phyloP scores from a whole-genome alignment of 2,113 vertebrate genomes.

The Labeo rohita region DNA sequence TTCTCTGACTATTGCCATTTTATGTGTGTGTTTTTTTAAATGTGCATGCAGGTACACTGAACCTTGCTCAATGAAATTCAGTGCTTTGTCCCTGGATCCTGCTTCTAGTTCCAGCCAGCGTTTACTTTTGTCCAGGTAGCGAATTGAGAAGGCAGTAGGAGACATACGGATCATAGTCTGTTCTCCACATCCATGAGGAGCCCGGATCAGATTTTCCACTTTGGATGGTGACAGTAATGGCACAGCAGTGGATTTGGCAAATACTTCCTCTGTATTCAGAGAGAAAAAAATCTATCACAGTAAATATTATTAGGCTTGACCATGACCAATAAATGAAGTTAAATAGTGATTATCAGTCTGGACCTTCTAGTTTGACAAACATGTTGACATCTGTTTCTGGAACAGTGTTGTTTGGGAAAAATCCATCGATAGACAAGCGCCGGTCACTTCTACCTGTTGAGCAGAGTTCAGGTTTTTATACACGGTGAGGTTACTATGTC shows the following conservation, averaged over 20 bases:
- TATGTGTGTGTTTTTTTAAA: neutral
- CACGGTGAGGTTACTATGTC: neutral
- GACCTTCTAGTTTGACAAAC: slow-evolving; percentile 73
- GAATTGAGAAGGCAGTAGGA: slow-evolving; percentile 76
- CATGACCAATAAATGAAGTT: neutral
- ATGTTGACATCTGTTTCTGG: slow-evolving; percentile 68
- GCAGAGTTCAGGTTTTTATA: slow-evolving; percentile 16
- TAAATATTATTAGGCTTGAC: neutral
- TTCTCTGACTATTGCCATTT: neutral
- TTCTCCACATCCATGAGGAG: slow-evolving; percentile 79
- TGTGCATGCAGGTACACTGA: neutral
- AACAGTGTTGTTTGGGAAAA: slow-evolving; percentile 65
- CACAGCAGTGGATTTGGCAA: slow-evolving; percentile 60
- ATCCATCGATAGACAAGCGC: slow-evolving; percentile 51
- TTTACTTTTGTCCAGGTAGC: slow-evolving; percentile 80
- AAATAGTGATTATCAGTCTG: neutral
- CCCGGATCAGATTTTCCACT: slow-evolving; percentile 66
- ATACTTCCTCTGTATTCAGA: slow-evolving; percentile 59
- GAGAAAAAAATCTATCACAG: no score
- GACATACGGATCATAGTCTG: slow-evolving; percentile 80
- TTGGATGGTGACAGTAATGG: slow-evolving; percentile 75
- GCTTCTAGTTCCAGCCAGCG: slow-evolving; percentile 77
- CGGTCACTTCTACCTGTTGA: slow-evolving; percentile 55
- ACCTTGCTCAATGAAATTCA: slow-evolving; percentile 75
- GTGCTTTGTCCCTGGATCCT: slow-evolving; percentile 74